Evolutionary conservation across 2,797 vertebrate genomes (phyloP).

Genomic region (Aselliscus stoliczkanus): DNA sequence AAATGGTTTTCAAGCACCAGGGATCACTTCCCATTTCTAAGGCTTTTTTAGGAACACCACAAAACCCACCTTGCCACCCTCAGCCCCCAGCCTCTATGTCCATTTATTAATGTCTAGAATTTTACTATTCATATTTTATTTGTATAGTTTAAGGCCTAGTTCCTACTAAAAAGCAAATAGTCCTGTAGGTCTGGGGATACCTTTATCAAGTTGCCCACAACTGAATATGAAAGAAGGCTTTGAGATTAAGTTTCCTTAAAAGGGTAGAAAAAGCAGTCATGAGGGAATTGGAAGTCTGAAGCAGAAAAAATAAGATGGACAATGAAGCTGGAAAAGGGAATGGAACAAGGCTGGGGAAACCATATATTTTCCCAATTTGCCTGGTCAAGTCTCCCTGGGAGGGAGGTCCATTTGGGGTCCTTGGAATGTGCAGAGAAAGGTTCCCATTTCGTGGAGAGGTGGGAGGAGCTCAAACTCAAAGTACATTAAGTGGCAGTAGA

Average conservation of each 20-base stretch:
- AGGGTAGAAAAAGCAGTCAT: not conserved
- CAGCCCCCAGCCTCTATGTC: not conserved
- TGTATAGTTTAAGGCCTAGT: not conserved
- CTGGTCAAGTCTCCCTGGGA: not conserved
- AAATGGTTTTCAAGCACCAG: not conserved
- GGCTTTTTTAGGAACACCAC: not conserved
- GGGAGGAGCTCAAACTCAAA: not conserved
- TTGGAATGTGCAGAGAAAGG: not conserved
- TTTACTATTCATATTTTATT: slow-evolving; percentile 8
- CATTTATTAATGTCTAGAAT: not conserved
- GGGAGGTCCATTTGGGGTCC: not conserved
- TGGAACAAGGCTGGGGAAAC: not conserved
- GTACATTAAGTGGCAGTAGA: not conserved
- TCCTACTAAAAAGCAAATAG: not conserved
- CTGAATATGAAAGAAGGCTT: not conserved
- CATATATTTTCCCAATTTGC: not conserved
- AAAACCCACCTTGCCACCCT: not conserved
- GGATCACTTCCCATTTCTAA: not conserved
- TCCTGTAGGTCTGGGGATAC: not conserved
- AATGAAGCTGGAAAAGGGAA: not conserved
- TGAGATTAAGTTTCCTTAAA: not conserved
- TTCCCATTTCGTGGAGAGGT: not conserved
- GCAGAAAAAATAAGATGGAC: not conserved
- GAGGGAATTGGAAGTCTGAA: not conserved
- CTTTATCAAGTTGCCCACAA: not conserved